These are phyloP conservation scores for Triplophysa rosa DNA, from an alignment of 2,113 vertebrate genomes.

Conservation along the genomic window DNA sequence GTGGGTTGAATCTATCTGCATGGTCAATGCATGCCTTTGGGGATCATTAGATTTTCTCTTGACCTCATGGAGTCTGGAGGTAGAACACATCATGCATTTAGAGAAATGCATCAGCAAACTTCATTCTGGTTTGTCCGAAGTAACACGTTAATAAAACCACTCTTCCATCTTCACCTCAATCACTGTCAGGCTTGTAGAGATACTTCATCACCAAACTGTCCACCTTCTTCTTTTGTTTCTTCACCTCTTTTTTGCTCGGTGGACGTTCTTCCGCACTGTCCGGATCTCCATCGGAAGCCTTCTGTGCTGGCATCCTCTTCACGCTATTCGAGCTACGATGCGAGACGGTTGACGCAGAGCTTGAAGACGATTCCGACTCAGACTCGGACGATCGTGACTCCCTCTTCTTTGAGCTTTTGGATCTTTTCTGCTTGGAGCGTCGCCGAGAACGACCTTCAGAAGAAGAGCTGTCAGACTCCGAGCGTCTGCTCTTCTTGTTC, in stretches of 20 bases:
- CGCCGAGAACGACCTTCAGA: conserved; percentile 69
- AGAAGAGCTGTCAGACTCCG: conserved; percentile 73
- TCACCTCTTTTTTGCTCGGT: conserved; percentile 78
- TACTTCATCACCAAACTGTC: conserved; percentile 97
- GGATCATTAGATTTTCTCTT: conserved; percentile 30
- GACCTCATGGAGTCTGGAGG: conserved; percentile 1
- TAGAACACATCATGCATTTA: conserved; percentile 35
- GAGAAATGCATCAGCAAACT: conserved; percentile 24
- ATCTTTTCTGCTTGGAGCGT: conserved; percentile 73
- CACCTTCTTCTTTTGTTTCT: conserved; percentile 86
- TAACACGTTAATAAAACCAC: conserved; percentile 57
- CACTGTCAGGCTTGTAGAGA: conserved; percentile 93
- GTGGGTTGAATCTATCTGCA: not conserved
- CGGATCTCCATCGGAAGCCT: conserved; percentile 35
- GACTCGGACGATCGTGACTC: conserved; percentile 73
- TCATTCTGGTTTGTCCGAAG: not conserved
- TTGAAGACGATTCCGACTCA: conserved; percentile 70
- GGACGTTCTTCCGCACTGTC: conserved; percentile 40
- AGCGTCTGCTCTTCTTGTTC: conserved; percentile 60
- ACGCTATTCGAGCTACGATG: conserved; percentile 89
- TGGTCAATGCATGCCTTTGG: conserved; percentile 23
- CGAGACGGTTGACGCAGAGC: conserved; percentile 81
- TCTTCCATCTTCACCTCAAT: conserved; percentile 79
- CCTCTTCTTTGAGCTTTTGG: conserved; percentile 63
- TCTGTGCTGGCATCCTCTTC: conserved; percentile 76